phyloP scores from a whole-genome alignment of 2,797 vertebrate genomes.

The Spinus pinus region DNA sequence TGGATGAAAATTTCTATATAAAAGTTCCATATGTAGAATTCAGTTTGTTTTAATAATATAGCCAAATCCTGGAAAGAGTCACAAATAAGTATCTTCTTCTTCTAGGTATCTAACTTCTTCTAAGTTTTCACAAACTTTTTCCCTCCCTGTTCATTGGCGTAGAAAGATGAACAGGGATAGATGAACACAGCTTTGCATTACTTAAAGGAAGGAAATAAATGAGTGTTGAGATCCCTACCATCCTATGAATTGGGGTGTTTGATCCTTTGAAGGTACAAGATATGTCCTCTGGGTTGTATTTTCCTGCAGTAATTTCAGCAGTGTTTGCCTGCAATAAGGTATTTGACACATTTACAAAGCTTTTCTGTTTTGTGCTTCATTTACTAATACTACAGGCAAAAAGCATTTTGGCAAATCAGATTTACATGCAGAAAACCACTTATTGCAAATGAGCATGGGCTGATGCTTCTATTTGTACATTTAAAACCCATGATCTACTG shows the following conservation, averaged over 20 bases:
- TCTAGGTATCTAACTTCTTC: not conserved
- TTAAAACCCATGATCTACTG: not conserved
- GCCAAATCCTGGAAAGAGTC: not conserved
- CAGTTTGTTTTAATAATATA: not conserved
- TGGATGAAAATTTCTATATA: not conserved
- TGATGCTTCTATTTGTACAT: not conserved
- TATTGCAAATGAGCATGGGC: not conserved
- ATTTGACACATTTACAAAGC: not conserved
- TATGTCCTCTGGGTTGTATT: not conserved
- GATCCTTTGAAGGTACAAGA: not conserved
- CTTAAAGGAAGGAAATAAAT: not conserved
- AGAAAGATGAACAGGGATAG: not conserved
- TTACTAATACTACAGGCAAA: not conserved
- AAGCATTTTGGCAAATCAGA: not conserved
- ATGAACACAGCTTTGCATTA: not conserved
- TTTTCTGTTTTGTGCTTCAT: not conserved
- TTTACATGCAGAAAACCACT: not conserved
- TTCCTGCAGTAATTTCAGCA: not conserved
- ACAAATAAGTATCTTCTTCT: not conserved
- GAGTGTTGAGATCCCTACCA: not conserved
- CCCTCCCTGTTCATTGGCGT: not conserved
- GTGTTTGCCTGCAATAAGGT: constrained; percentile 3
- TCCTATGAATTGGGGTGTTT: not conserved
- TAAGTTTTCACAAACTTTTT: not conserved
- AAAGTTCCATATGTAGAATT: not conserved